A percentile compares a stretch with the other conserved stretches of the same genome.
Evolutionary conservation across 1,140 invertebrate species (phyloP).

Genomic region (Drosophila insularis): DNA sequence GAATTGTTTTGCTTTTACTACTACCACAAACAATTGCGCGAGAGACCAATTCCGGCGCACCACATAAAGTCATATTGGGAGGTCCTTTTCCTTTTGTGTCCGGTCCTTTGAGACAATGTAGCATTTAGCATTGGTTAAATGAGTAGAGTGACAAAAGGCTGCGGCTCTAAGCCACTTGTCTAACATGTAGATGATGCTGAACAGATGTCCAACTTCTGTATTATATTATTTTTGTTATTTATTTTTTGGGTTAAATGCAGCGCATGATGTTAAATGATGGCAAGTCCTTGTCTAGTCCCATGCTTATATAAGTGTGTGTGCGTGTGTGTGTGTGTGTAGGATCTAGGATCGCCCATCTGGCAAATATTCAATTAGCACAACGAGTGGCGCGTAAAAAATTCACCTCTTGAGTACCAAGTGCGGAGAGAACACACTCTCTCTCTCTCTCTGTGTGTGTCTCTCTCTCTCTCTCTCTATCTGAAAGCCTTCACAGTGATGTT

Average conservation of each 20-base stretch:
- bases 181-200: not conserved
- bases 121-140: conserved; percentile 64
- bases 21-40: conserved; percentile 40
- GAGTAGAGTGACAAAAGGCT: conserved; percentile 13
- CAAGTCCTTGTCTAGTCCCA: not conserved
- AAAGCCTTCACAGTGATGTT: not conserved
- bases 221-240: not conserved
- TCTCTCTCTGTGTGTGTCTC: no score
- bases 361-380: conserved; percentile 56
- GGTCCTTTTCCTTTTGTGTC: conserved; percentile 55
- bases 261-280: conserved; percentile 35
- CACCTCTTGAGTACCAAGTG: conserved; percentile 8
- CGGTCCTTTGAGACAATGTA: conserved; percentile 30
- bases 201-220: not conserved
- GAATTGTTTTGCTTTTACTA: conserved; percentile 56
- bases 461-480: no score
- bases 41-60: conserved; percentile 59
- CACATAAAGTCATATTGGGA: conserved; percentile 73
- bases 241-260: conserved; percentile 46
- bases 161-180: conserved; percentile 43
- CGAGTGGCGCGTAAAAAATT: conserved; percentile 40
- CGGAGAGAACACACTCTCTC: no score
- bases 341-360: conserved; percentile 42
- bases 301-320: not conserved
- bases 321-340: not conserved